phyloP scores from a whole-genome alignment of 2,797 vertebrate species.

The Pangasius krempfi region DNA sequence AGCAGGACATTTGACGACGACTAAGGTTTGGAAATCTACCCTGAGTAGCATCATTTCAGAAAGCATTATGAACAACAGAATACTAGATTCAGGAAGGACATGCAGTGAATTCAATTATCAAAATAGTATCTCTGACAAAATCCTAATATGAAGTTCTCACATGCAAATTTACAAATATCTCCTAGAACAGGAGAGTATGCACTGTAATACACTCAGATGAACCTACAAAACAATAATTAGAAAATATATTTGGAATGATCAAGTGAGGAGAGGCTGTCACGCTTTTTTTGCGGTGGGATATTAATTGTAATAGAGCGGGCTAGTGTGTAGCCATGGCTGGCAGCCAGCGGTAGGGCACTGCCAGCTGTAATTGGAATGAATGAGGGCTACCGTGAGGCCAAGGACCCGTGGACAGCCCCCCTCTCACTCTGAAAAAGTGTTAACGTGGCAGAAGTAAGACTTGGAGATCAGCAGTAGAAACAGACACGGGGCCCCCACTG shows the following conservation, averaged over 20 bases:
- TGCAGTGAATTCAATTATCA: not conserved
- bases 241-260: not conserved
- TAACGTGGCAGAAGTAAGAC: slow-evolving; percentile 47
- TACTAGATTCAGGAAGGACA: not conserved
- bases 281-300: not conserved
- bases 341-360: slow-evolving; percentile 24
- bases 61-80: not conserved
- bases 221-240: not conserved
- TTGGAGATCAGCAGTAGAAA: slow-evolving; percentile 13
- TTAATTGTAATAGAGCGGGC: slow-evolving; percentile 25
- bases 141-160: not conserved
- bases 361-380: slow-evolving; percentile 37
- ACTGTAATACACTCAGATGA: not conserved
- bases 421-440: slow-evolving; percentile 49
- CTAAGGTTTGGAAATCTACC: not conserved
- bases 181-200: no score
- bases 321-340: slow-evolving; percentile 27
- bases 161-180: not conserved
- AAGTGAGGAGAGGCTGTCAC: not conserved
- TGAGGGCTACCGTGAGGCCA: slow-evolving; percentile 33
- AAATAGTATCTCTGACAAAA: not conserved
- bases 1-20: not conserved
- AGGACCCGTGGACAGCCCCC: slow-evolving; percentile 25
- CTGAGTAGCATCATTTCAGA: no score
- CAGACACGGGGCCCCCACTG: slow-evolving; percentile 37